Evolutionary conservation across 1,140 invertebrate genomes (phyloP).

Genomic region (Scaptomyza pallida): DNA sequence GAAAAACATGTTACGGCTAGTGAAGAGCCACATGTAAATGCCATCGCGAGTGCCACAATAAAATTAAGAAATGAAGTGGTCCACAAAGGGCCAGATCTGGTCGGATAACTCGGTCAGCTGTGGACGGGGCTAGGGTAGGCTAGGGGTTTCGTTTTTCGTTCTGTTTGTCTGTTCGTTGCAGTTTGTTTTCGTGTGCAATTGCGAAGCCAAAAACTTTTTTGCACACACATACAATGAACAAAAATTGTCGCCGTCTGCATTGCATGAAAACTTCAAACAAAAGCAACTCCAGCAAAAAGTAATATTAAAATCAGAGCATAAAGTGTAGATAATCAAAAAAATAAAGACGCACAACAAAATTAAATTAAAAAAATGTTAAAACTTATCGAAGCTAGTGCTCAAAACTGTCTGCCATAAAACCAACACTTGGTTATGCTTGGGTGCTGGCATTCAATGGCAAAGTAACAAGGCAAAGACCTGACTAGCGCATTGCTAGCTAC

Average conservation of each 20-base stretch:
- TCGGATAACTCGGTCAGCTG: neutral
- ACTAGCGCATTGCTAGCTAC: neutral
- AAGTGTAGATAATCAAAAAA: slow-evolving; percentile 66
- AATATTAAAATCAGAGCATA: slow-evolving; percentile 18
- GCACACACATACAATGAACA: slow-evolving; percentile 28
- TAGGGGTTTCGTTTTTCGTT: neutral
- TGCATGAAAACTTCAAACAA: neutral
- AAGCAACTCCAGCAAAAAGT: slow-evolving; percentile 22
- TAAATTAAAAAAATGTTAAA: neutral
- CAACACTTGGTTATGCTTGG: slow-evolving; percentile 37
- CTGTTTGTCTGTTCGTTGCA: neutral
- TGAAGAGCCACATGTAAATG: slow-evolving; percentile 35
- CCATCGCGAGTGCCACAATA: slow-evolving; percentile 28
- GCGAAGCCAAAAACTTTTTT: slow-evolving; percentile 32
- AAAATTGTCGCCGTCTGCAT: slow-evolving; percentile 29
- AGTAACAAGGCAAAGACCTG: neutral
- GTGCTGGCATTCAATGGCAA: neutral
- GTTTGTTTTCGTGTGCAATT: slow-evolving; percentile 9
- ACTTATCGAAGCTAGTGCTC: slow-evolving; percentile 40
- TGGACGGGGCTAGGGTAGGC: neutral
- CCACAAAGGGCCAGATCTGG: slow-evolving; percentile 19
- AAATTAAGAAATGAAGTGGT: slow-evolving; percentile 49
- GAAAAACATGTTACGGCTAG: slow-evolving; percentile 20
- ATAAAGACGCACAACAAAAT: slow-evolving; percentile 37
- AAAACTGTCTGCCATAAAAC: slow-evolving; percentile 46